These are phyloP conservation scores for Varanus salvator DNA, from an alignment of 2,113 vertebrate species.

Conservation along the genomic window DNA sequence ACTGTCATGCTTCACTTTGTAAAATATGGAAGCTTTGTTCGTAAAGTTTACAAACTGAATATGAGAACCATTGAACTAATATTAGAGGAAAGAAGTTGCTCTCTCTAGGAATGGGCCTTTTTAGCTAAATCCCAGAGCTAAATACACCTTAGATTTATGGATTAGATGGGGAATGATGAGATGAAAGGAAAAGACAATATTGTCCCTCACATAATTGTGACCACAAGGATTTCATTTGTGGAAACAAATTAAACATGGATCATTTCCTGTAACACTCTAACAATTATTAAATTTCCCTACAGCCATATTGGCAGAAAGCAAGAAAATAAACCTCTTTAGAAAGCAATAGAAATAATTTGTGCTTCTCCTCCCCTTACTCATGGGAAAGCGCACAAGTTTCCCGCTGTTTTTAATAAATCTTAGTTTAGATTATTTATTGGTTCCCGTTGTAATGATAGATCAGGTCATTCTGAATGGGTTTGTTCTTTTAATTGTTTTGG, in stretches of 20 bases:
- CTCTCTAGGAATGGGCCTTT: not conserved
- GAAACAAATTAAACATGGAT: slow-evolving; percentile 65
- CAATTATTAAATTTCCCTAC: slow-evolving; percentile 58
- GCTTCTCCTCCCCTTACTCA: not conserved
- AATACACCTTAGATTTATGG: slow-evolving; percentile 6
- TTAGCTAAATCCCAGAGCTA: not conserved
- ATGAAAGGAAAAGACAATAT: slow-evolving; percentile 49
- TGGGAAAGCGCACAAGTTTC: not conserved
- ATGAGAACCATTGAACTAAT: not conserved
- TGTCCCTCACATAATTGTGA: slow-evolving; percentile 48
- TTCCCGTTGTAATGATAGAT: slow-evolving; percentile 37
- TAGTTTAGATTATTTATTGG: not conserved
- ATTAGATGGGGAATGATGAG: slow-evolving; percentile 49
- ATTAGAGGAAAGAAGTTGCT: not conserved
- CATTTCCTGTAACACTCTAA: slow-evolving; percentile 56
- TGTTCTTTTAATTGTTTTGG: slow-evolving; percentile 20
- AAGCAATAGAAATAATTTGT: slow-evolving; percentile 47
- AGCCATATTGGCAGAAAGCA: slow-evolving; percentile 54
- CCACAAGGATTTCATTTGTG: slow-evolving; percentile 62
- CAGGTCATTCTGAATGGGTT: slow-evolving; percentile 48
- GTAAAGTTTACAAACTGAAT: not conserved
- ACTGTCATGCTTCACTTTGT: not conserved
- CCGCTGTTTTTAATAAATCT: not conserved
- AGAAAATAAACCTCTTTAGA: slow-evolving; percentile 36
- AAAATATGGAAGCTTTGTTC: not conserved